A percentile compares a stretch with the other conserved stretches of the same genome.
Evolutionary conservation across 2,113 vertebrate genomes (phyloP).

Genomic region (Orthonyx spaldingii): DNA sequence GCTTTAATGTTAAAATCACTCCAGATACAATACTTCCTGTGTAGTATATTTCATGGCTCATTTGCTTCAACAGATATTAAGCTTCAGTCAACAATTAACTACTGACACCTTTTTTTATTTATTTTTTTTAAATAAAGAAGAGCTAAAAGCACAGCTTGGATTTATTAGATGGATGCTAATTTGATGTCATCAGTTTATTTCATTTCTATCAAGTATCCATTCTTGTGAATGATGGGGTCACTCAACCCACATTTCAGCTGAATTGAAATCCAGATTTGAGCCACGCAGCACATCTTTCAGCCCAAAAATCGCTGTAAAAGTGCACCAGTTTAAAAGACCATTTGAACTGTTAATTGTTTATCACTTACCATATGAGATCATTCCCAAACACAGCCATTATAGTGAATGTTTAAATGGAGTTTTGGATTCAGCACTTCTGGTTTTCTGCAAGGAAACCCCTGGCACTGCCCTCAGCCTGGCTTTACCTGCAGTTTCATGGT

Average conservation of each 20-base stretch:
- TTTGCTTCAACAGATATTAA: constrained; percentile 75
- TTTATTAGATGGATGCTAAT: not conserved
- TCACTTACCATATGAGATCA: not conserved
- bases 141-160: not conserved
- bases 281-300: not conserved
- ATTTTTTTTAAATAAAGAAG: not conserved
- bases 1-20: constrained; percentile 66
- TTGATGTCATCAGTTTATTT: not conserved
- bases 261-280: not conserved
- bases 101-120: not conserved
- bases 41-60: constrained; percentile 72
- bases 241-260: not conserved
- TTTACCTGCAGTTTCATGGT: not conserved
- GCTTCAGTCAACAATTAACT: constrained; percentile 72
- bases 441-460: not conserved
- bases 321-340: not conserved
- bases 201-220: not conserved
- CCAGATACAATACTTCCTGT: constrained; percentile 50
- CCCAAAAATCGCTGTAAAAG: not conserved
- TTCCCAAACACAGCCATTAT: not conserved
- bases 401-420: not conserved
- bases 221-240: not conserved
- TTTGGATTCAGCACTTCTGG: not conserved
- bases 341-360: not conserved
- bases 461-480: not conserved